A percentile compares a stretch with the other conserved stretches of the same genome.
Evolutionary conservation across 2,113 vertebrate genomes (phyloP).

Genomic region (Hippolais icterina): DNA sequence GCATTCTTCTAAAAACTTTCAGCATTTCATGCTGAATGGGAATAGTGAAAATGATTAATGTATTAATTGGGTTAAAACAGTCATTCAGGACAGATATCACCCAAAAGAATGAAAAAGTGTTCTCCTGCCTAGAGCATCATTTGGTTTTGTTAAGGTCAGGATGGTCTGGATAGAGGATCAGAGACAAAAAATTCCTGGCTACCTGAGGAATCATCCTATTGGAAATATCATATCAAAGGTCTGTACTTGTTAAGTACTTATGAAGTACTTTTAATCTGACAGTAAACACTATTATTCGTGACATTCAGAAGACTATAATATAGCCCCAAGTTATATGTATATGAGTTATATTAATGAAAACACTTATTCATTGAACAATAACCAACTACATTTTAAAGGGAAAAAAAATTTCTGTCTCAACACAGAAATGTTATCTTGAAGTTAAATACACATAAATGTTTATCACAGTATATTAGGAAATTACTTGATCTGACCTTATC

Average conservation of each 20-base stretch:
- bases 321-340: not conserved
- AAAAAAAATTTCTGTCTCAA: not conserved
- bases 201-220: not conserved
- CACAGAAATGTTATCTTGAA: not conserved
- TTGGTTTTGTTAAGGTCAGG: not conserved
- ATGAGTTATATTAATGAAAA: not conserved
- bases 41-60: not conserved
- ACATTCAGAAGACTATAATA: not conserved
- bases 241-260: not conserved
- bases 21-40: not conserved
- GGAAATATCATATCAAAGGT: not conserved
- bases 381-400: not conserved
- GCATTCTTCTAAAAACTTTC: not conserved
- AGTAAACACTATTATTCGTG: not conserved
- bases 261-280: not conserved
- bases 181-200: not conserved
- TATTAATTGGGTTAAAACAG: not conserved
- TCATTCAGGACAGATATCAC: not conserved
- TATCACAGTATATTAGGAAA: not conserved
- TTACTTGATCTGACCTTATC: not conserved
- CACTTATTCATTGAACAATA: not conserved
- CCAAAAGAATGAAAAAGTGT: not conserved
- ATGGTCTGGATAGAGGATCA: not conserved
- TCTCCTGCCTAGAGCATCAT: not conserved
- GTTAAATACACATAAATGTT: not conserved